Evolutionary conservation across 2,888 invertebrate species (phyloP).

Genomic region (Steinernema hermaphroditum): DNA sequence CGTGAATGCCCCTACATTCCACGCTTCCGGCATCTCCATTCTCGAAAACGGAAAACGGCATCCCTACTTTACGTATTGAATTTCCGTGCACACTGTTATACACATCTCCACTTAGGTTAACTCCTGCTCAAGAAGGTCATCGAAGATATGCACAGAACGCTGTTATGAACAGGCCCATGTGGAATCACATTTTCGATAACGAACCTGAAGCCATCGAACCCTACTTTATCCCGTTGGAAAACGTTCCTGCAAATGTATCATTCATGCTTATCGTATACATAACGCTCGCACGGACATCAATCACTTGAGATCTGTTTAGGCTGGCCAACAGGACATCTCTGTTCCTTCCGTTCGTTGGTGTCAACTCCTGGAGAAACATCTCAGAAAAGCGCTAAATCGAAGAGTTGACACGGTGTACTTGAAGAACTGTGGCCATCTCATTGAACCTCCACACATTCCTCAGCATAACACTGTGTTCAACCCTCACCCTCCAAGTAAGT

Average conservation of each 20-base stretch:
- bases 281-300: not conserved
- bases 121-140: not conserved
- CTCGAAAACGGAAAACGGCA: not conserved
- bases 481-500: too few relatives aligned
- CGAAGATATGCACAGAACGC: not conserved
- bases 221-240: not conserved
- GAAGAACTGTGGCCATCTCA: not conserved
- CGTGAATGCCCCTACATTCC: not conserved
- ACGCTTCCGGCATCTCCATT: not conserved
- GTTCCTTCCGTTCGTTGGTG: not conserved
- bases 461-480: not conserved
- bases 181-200: not conserved
- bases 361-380: not conserved
- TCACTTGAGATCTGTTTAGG: not conserved
- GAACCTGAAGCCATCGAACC: slow-evolving; percentile 1
- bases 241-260: not conserved
- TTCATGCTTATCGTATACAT: not conserved
- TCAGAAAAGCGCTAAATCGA: not conserved
- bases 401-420: slow-evolving; percentile 1
- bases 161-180: not conserved
- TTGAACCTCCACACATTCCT: slow-evolving; percentile 7
- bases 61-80: not conserved
- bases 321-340: not conserved
- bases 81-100: too few relatives aligned
- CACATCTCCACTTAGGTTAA: not conserved